Conservation (phyloP, 2,113 vertebrate species). For the Lynx canadensis region DNA sequence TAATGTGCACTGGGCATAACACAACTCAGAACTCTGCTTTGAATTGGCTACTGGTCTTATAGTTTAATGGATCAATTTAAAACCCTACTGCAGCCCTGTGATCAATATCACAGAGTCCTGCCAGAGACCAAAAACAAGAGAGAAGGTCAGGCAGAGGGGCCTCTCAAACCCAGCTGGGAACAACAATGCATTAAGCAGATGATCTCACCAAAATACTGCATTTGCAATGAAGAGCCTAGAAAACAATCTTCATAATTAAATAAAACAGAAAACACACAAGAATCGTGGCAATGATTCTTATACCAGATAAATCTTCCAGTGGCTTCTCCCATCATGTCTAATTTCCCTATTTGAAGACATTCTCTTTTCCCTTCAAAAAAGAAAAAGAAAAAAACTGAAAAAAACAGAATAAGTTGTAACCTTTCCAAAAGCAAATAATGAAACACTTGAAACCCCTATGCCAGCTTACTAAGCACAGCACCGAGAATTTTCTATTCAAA, state of each 20-base stretch:
- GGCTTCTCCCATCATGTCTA: neutral
- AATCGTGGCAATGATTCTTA: neutral
- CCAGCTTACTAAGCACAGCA: neutral
- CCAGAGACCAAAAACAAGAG: neutral
- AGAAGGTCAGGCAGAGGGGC: neutral
- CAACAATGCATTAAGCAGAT: neutral
- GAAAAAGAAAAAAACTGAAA: neutral
- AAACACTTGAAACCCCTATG: neutral
- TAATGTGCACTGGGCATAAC: neutral
- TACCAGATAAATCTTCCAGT: neutral
- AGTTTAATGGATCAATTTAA: neutral
- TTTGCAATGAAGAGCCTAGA: neutral
- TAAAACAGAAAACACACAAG: neutral
- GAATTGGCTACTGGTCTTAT: neutral
- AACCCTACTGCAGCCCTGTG: neutral
- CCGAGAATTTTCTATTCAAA: neutral
- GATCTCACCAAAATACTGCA: neutral
- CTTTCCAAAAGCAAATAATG: neutral
- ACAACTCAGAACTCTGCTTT: neutral
- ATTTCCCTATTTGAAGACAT: neutral
- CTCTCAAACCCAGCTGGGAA: neutral
- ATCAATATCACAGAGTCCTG: neutral
- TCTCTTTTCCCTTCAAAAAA: neutral
- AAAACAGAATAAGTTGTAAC: neutral
- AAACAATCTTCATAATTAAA: neutral